A percentile compares a stretch with the other conserved stretches of the same genome.
Conservation (phyloP, 2,113 vertebrate species). For the Conger conger region DNA sequence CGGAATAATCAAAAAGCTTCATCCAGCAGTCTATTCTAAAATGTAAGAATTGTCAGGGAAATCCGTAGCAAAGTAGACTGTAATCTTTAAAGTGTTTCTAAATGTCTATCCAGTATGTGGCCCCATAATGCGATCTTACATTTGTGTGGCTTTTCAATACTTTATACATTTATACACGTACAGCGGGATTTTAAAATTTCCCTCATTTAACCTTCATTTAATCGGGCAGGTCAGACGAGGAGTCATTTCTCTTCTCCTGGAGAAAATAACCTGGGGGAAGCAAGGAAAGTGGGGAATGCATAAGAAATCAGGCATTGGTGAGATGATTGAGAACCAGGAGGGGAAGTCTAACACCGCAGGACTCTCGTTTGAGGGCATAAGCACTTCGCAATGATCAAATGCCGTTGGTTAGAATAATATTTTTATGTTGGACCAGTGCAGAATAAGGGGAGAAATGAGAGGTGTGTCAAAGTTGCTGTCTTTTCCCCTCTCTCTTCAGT, state of each 20-base stretch:
- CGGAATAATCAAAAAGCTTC: conserved; percentile 21
- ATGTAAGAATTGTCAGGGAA: conserved; percentile 14
- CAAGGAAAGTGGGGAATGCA: background rate
- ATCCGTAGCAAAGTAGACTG: conserved; percentile 20
- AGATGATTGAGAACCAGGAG: background rate
- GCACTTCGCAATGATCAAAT: background rate
- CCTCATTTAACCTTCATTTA: background rate
- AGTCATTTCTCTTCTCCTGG: background rate
- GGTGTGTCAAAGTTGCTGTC: background rate
- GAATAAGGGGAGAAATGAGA: background rate
- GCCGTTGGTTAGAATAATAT: background rate
- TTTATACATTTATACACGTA: background rate
- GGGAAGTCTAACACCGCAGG: background rate
- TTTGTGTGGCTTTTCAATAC: background rate
- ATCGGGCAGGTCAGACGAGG: background rate
- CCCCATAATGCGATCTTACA: background rate
- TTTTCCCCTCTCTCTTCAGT: background rate
- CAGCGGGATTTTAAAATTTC: background rate
- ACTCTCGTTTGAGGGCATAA: background rate
- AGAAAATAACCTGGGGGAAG: background rate
- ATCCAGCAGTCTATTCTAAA: background rate
- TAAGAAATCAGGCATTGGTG: background rate
- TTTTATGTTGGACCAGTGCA: background rate
- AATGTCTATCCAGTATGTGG: background rate
- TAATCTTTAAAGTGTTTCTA: conserved; percentile 25